Evolutionary conservation across 2,888 invertebrate genomes (phyloP).

Genomic region (Silvanus unidentatus): DNA sequence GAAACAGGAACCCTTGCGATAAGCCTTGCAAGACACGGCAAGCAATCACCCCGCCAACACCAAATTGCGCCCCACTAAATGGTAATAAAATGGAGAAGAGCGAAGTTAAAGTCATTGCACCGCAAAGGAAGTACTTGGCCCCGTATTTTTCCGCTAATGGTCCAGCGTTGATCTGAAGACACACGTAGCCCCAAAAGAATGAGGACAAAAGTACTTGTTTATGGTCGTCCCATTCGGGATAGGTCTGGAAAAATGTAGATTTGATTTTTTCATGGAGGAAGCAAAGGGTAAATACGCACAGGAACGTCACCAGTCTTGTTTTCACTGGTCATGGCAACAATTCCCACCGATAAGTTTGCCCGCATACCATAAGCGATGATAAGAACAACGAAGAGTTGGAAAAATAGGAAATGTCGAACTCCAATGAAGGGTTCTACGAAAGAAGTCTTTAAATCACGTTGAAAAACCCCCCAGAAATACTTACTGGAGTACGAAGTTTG

Average conservation of each 20-base stretch:
- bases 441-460: too few species aligned
- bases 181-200: conserved; percentile 75
- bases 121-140: conserved; percentile 60
- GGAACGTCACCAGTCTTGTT: too few species aligned
- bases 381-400: conserved; percentile 57
- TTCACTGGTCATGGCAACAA: conserved; percentile 66
- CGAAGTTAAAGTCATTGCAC: conserved; percentile 55
- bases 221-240: conserved; percentile 24
- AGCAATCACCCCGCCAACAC: conserved; percentile 56
- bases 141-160: conserved; percentile 68
- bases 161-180: conserved; percentile 67
- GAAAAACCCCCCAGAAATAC: too few species aligned
- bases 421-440: conserved; percentile 17
- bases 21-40: conserved; percentile 69
- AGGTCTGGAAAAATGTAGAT: conserved; percentile 49
- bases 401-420: conserved; percentile 59
- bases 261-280: conserved; percentile 59
- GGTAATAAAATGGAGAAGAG: conserved; percentile 63
- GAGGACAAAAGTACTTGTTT: conserved; percentile 57
- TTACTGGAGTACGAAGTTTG: too few species aligned
- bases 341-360: conserved; percentile 63
- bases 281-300: too few species aligned
- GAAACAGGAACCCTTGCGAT: conserved; percentile 65
- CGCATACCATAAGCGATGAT: conserved; percentile 58
- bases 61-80: conserved; percentile 54